Base-by-base conservation (phyloP, 2,113 vertebrate species). In the Clupea harengus region DNA sequence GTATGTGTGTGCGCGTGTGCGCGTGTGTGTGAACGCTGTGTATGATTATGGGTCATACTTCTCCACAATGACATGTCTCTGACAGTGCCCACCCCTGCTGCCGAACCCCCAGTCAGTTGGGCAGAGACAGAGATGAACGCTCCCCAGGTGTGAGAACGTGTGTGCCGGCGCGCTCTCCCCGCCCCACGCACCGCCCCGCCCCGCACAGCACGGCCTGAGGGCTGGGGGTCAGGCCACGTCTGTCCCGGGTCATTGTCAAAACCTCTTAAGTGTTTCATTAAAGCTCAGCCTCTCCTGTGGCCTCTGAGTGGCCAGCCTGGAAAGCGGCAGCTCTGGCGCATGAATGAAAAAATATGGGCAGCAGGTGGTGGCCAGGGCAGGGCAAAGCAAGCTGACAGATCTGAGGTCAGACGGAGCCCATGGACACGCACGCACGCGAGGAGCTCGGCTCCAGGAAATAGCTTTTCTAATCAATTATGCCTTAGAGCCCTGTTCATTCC, bases 381-480 rank as follows among this genome's bases (percentile, higher is more conserved):
- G 83, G 89, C 50, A 81, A 64, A 22, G 60, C 22, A 52, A 2
- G 64, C 46, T 89, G 85, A 72, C 64, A 88, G 87, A 64, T 89
- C 72, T 85, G 81, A 54, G 82, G 81, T 50, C 49, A 72, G 82
- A 57, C 49, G 15, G 25, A 83, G 82, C 47, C 45, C 75, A 57
- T 22, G 52, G 32, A 82, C 64, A 44, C 52, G 82, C 22, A 80
- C 52, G 67, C 81, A 89, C 44, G 75, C 57, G 45, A 91, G 84
- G 85, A 88, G 85, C 85, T 84, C 84, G 85, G 83, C 85, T 86
- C 91, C 87, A 88, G 89, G 88, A 93, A 94, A 92, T 90, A 86
- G 87, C 89, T 89, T 90, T 84, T 85, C 85, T 88, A 88, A 91
- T 89, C 89, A 88, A 86, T 92, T 89, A 88, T 87, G 90, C 85